phyloP scores from a whole-genome alignment of 2,888 invertebrate genomes.

The Falcaria lacertinaria region DNA sequence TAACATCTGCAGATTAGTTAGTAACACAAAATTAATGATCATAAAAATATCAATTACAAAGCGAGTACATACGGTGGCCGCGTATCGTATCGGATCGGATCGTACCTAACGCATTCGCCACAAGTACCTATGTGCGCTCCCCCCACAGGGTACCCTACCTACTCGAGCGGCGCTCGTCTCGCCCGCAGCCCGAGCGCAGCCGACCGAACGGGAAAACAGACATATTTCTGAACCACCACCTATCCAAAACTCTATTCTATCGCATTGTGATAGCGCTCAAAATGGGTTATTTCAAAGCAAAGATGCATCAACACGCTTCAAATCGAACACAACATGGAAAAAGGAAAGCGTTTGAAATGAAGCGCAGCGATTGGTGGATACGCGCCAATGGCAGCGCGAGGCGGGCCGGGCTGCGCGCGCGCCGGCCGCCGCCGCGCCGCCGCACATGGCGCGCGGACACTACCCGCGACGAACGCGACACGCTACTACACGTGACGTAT shows the following conservation, averaged over 20 bases:
- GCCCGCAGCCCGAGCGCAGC: constrained; percentile 67
- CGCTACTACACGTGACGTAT: constrained; percentile 8
- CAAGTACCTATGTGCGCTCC: constrained; percentile 10
- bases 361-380: constrained; percentile 72
- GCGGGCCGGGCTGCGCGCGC: constrained; percentile 48
- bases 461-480: constrained; percentile 40
- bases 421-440: constrained; percentile 12
- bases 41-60: constrained; percentile 66
- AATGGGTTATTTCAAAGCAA: constrained; percentile 18
- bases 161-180: constrained; percentile 56
- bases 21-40: constrained; percentile 49
- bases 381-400: constrained; percentile 65
- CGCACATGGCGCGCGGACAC: constrained; percentile 41
- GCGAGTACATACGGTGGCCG: constrained; percentile 21
- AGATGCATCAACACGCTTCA: constrained; percentile 72
- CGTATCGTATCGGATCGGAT: constrained; percentile 22
- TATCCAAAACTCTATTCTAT: constrained; percentile 16
- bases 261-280: constrained; percentile 13
- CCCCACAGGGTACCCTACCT: constrained; percentile 26
- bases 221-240: constrained; percentile 33
- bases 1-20: constrained; percentile 21
- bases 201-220: constrained; percentile 73
- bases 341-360: constrained; percentile 73
- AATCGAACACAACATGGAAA: constrained; percentile 75
- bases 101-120: constrained; percentile 13